Evolutionary conservation across 2,888 invertebrate species (phyloP).

Genomic region (Chrysomela aeneicollis): DNA sequence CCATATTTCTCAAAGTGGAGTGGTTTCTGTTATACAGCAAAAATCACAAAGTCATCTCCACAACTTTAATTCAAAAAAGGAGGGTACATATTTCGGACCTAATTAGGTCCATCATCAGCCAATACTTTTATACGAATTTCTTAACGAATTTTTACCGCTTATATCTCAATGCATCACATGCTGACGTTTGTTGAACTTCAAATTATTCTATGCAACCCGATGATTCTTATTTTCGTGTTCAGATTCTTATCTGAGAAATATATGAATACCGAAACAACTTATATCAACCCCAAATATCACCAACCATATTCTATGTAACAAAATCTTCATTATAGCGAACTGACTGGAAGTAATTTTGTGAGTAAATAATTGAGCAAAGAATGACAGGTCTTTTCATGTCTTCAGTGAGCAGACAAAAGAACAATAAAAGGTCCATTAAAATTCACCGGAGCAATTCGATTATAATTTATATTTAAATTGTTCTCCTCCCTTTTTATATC

Average conservation of each 20-base stretch:
- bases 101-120: too few relatives aligned
- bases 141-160: too few relatives aligned
- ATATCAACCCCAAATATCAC: neutral
- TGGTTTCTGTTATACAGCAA: too few relatives aligned
- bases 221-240: neutral
- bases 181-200: slow-evolving; percentile 33
- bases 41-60: too few relatives aligned
- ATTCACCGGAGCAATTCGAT: slow-evolving; percentile 25
- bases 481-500: slow-evolving; percentile 28
- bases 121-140: too few relatives aligned
- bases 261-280: neutral
- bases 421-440: slow-evolving; percentile 21
- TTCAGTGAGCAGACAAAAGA: slow-evolving; percentile 24
- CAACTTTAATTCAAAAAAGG: too few relatives aligned
- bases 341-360: neutral
- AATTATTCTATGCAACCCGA: neutral
- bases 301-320: neutral
- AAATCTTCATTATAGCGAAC: neutral
- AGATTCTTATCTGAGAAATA: neutral
- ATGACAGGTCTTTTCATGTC: slow-evolving; percentile 16
- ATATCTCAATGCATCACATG: too few relatives aligned
- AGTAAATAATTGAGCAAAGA: slow-evolving; percentile 13
- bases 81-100: too few relatives aligned
- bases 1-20: too few relatives aligned
- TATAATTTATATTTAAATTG: slow-evolving; percentile 33